Conservation (phyloP, 2,113 vertebrate genomes). For the Macquaria ambigua region DNA sequence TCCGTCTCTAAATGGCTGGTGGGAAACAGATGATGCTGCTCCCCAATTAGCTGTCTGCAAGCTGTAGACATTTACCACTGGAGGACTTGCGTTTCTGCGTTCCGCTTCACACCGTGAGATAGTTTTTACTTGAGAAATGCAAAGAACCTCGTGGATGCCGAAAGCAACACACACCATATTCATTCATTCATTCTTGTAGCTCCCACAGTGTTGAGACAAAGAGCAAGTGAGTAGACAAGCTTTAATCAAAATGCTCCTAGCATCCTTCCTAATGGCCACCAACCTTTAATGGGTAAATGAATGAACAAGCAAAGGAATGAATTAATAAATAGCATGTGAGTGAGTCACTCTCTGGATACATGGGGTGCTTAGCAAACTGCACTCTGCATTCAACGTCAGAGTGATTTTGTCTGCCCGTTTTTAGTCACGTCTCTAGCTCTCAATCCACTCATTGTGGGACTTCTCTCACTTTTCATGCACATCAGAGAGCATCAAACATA, state of each 20-base stretch:
- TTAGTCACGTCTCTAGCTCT: background rate
- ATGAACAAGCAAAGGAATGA: constrained; percentile 6
- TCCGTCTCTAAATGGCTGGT: constrained; percentile 15
- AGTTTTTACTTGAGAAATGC: background rate
- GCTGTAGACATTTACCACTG: constrained; percentile 17
- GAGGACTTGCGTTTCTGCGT: background rate
- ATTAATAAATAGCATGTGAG: constrained; percentile 6
- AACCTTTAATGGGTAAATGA: constrained; percentile 20
- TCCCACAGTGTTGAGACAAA: background rate
- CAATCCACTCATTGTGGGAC: background rate
- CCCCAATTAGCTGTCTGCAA: constrained; percentile 35
- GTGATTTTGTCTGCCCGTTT: constrained; percentile 3
- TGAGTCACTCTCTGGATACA: constrained; percentile 28
- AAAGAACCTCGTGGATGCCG: background rate
- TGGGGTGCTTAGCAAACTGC: background rate
- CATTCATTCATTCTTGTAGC: background rate
- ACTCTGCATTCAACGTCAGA: constrained; percentile 13
- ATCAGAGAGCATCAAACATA: background rate
- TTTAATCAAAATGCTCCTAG: background rate
- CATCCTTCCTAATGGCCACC: constrained; percentile 20
- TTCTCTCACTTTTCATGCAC: background rate
- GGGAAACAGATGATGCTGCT: constrained; percentile 6
- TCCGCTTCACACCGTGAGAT: background rate
- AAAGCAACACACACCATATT: background rate
- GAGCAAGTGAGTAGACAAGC: background rate